Conservation (phyloP, 2,888 invertebrate species). For the Amiota communis region DNA sequence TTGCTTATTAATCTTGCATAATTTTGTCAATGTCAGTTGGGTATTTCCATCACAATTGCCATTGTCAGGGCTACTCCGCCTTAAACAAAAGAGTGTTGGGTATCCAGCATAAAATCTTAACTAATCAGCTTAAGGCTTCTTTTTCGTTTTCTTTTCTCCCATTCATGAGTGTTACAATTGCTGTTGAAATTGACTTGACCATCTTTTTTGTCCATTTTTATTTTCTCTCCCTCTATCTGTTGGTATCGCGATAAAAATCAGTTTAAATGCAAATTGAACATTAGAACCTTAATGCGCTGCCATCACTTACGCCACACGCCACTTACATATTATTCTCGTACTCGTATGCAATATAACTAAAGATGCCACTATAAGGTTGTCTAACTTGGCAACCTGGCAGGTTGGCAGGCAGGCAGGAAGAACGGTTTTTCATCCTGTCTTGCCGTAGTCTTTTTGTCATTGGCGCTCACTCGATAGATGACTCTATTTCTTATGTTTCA, state of each 20-base stretch:
- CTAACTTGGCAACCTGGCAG: too few relatives aligned
- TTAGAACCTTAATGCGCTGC: slow-evolving; percentile 29
- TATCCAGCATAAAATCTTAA: slow-evolving; percentile 5
- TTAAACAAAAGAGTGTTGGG: too few relatives aligned
- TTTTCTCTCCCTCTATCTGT: slow-evolving; percentile 4
- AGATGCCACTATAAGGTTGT: too few relatives aligned
- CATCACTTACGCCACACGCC: slow-evolving; percentile 24
- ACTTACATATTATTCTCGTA: too few relatives aligned
- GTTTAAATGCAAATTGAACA: slow-evolving; percentile 32
- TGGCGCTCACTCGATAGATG: slow-evolving; percentile 8
- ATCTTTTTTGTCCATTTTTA: neutral
- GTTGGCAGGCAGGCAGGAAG: neutral
- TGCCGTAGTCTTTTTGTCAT: neutral
- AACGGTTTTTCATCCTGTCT: neutral
- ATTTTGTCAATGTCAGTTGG: slow-evolving; percentile 16
- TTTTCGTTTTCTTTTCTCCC: slow-evolving; percentile 3
- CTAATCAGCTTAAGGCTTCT: slow-evolving; percentile 20
- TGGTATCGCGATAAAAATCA: slow-evolving; percentile 26
- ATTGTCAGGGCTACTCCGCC: neutral
- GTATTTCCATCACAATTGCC: too few relatives aligned
- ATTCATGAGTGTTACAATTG: slow-evolving; percentile 4
- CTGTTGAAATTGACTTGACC: neutral
- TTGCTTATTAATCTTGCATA: slow-evolving; percentile 18
- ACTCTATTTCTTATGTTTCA: neutral
- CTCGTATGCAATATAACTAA: neutral